phyloP scores from a whole-genome alignment of 2,113 vertebrate genomes.

The Donacobius atricapilla region DNA sequence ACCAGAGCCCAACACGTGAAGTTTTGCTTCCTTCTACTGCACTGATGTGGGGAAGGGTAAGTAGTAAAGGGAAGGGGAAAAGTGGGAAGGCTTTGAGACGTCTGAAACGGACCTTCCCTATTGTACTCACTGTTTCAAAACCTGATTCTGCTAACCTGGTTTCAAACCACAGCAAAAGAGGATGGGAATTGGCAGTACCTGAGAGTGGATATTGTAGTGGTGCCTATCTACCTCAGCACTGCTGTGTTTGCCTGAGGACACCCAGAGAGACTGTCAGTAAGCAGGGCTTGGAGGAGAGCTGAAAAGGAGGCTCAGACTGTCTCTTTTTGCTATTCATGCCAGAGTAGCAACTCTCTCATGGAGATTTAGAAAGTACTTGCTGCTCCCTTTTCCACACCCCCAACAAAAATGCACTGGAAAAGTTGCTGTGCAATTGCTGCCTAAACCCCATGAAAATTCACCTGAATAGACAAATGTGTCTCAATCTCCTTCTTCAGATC shows the following conservation, averaged over 20 bases:
- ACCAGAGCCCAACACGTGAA: neutral
- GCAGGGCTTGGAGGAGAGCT: neutral
- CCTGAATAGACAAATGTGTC: neutral
- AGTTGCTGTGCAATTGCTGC: neutral
- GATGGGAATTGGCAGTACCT: neutral
- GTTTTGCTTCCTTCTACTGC: neutral
- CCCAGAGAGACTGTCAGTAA: neutral
- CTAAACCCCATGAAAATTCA: neutral
- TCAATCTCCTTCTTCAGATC: neutral
- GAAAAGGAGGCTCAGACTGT: neutral
- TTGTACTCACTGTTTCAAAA: neutral
- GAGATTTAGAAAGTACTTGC: neutral
- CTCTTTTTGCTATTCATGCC: neutral
- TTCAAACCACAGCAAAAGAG: neutral
- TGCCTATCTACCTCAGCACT: neutral
- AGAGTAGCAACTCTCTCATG: neutral
- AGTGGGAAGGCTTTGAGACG: neutral
- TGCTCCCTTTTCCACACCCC: neutral
- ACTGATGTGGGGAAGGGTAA: neutral
- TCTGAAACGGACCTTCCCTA: neutral
- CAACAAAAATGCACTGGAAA: neutral
- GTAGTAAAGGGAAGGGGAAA: neutral
- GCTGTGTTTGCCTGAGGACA: neutral
- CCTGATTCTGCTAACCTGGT: neutral
- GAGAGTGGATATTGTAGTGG: neutral